These are phyloP conservation scores for Chymomyza amoena DNA, from an alignment of 2,888 invertebrate species.

Conservation along the genomic window DNA sequence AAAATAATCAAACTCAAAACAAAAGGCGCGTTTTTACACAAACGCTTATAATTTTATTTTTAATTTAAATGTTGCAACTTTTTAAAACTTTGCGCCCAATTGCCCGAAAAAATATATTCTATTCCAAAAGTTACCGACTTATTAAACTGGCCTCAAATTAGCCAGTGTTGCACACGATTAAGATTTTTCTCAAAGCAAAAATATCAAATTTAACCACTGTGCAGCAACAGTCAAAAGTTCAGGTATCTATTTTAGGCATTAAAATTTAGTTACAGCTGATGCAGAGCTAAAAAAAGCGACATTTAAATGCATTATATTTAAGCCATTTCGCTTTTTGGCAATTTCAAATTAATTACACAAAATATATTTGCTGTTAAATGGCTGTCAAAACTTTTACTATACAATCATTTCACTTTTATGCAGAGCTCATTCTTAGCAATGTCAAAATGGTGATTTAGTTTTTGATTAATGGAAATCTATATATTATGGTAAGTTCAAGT, in stretches of 20 bases:
- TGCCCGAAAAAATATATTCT: no score
- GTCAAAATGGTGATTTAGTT: slow-evolving; percentile 4
- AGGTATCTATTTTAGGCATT: slow-evolving; percentile 30
- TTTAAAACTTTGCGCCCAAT: no score
- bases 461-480: slow-evolving; percentile 45
- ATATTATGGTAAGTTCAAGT: background rate
- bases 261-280: slow-evolving; percentile 54
- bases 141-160: no score
- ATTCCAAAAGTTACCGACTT: no score
- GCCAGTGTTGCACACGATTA: no score
- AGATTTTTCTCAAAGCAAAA: background rate
- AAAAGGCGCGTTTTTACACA: no score
- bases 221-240: background rate
- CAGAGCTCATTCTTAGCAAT: slow-evolving; percentile 41
- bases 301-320: slow-evolving; percentile 9
- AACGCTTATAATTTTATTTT: no score
- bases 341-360: slow-evolving; percentile 46
- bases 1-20: no score
- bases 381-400: slow-evolving; percentile 50
- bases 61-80: no score
- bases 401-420: slow-evolving; percentile 52
- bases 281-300: slow-evolving; percentile 8
- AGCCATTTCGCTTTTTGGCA: slow-evolving; percentile 19
- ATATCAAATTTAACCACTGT: background rate
- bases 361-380: slow-evolving; percentile 27